Conservation (phyloP, 2,797 vertebrate species). For the Sebastes baramenuke region DNA sequence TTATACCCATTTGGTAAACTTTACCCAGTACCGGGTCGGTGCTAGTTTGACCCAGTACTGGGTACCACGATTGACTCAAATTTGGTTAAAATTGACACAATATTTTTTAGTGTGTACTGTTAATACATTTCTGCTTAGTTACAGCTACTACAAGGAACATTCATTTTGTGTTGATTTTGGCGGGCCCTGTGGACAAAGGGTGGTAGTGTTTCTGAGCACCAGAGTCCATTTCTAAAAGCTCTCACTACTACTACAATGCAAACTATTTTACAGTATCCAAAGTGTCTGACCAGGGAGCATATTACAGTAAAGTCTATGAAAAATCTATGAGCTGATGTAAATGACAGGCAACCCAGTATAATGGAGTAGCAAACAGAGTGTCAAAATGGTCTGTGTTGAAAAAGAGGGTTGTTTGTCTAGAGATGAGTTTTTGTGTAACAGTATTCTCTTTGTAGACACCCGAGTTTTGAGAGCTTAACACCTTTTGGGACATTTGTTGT, state of each 20-base stretch:
- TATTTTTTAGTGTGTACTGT: too few species aligned
- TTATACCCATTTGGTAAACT: too few species aligned
- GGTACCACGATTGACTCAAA: too few species aligned
- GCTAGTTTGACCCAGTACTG: too few species aligned
- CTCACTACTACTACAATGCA: not conserved
- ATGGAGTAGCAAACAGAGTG: not conserved
- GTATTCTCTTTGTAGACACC: not conserved
- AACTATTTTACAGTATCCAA: not conserved
- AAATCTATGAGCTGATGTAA: not conserved
- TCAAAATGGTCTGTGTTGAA: not conserved
- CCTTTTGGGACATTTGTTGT: not conserved
- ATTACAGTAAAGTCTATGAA: not conserved
- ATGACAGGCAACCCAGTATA: not conserved
- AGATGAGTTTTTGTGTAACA: not conserved
- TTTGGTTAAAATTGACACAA: too few species aligned
- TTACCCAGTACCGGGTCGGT: too few species aligned
- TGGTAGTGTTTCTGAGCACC: too few species aligned
- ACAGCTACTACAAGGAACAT: rapidly evolving
- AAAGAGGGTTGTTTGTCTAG: not conserved
- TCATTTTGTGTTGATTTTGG: too few species aligned
- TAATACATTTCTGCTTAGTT: too few species aligned
- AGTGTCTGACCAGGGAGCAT: not conserved
- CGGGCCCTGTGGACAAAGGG: too few species aligned
- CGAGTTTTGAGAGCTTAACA: not conserved
- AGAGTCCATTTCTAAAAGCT: too few species aligned